phyloP scores from a whole-genome alignment of 2,797 vertebrate species.

The Siniperca scherzeri region DNA sequence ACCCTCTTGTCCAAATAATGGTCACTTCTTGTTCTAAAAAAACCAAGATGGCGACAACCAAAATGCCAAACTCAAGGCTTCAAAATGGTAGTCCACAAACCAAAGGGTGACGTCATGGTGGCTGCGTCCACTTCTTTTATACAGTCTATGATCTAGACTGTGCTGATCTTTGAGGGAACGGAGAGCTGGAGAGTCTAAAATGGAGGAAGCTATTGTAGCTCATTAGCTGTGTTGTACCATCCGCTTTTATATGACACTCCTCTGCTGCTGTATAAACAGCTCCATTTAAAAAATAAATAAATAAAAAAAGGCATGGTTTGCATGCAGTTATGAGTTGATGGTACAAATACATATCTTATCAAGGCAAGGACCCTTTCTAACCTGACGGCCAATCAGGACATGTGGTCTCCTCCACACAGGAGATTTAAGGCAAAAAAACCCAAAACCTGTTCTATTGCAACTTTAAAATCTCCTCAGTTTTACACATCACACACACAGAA shows the following conservation, averaged over 20 bases:
- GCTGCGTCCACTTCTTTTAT: too few species aligned
- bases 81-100: too few species aligned
- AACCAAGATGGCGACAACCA: too few species aligned
- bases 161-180: slow-evolving; percentile 49
- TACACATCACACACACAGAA: neutral
- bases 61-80: too few species aligned
- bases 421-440: slow-evolving; percentile 13
- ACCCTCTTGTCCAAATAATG: too few species aligned
- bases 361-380: slow-evolving; percentile 8
- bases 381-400: slow-evolving; percentile 24
- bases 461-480: neutral
- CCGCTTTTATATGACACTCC: neutral
- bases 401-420: slow-evolving; percentile 4
- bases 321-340: neutral
- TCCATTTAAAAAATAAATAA: slow-evolving; percentile 2
- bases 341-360: neutral
- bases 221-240: slow-evolving; percentile 13
- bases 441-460: neutral
- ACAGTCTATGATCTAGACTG: neutral
- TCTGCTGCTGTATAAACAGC: slow-evolving; percentile 7
- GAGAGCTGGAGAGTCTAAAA: slow-evolving; percentile 24
- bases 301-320: neutral
- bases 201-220: neutral
- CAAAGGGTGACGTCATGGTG: too few species aligned
- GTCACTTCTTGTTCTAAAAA: too few species aligned